Conservation (phyloP, 2,888 invertebrate species). For the Flexamia atlantica region DNA sequence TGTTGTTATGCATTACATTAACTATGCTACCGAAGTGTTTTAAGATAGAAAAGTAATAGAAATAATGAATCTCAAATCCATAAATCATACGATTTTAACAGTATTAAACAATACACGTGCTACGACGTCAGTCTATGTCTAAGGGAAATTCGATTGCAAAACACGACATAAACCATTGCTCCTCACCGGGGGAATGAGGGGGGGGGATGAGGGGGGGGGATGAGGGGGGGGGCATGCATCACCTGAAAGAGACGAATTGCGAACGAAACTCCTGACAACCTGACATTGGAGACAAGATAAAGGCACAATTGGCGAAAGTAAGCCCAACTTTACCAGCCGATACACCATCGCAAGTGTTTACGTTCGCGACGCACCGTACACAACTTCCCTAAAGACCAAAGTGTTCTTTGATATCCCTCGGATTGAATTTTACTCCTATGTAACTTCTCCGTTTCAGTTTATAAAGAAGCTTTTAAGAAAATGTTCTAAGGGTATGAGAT, state of each 20-base stretch:
- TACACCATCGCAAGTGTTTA: not conserved
- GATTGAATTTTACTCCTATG: constrained; percentile 27
- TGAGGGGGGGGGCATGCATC: no score
- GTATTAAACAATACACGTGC: no score
- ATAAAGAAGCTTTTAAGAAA: constrained; percentile 25
- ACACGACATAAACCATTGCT: no score
- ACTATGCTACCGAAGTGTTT: no score
- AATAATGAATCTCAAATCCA: no score
- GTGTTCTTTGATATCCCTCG: constrained; percentile 16
- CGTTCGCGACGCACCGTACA: not conserved
- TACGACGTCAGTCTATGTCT: no score
- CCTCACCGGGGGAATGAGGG: no score
- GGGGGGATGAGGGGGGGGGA: no score
- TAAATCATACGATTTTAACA: no score
- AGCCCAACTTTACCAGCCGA: not conserved
- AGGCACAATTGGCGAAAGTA: constrained; percentile 8
- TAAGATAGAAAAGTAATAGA: no score
- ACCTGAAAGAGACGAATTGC: not conserved
- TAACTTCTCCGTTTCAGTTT: constrained; percentile 26
- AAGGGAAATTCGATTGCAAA: no score
- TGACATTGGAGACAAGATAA: not conserved
- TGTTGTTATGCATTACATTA: no score
- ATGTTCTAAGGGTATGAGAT: not conserved
- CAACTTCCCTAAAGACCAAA: not conserved
- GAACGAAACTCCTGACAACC: constrained; percentile 10